These are phyloP conservation scores for Heliothis virescens DNA, from an alignment of 1,140 invertebrate genomes.

Conservation along the genomic window DNA sequence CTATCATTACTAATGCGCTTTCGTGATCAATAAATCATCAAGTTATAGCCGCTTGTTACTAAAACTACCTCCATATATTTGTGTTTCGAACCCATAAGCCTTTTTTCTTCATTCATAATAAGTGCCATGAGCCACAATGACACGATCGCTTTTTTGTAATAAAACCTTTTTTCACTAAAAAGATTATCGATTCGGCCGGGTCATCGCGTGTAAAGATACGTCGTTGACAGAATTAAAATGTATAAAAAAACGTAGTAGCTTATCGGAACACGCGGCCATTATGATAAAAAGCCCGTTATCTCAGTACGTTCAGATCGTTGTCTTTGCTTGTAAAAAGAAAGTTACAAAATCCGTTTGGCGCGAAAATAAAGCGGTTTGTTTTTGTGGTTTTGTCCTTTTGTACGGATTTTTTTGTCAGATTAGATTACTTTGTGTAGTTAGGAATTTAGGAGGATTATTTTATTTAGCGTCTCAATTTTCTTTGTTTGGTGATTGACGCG, in stretches of 20 bases:
- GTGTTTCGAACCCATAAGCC: neutral
- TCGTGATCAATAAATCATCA: constrained; percentile 33
- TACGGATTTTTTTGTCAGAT: neutral
- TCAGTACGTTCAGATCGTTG: constrained; percentile 53
- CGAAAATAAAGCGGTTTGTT: constrained; percentile 23
- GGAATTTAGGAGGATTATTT: neutral
- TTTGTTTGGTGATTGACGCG: neutral
- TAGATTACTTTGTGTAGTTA: neutral
- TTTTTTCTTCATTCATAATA: neutral
- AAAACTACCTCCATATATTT: constrained; percentile 12
- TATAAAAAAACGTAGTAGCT: constrained; percentile 58
- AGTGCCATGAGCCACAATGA: neutral
- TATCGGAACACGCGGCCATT: constrained; percentile 69
- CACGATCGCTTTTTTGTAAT: neutral
- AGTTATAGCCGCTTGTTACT: constrained; percentile 29
- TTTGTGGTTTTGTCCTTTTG: constrained; percentile 4
- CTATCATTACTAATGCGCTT: constrained; percentile 36
- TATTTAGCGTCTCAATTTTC: neutral
- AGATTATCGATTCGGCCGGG: constrained; percentile 24
- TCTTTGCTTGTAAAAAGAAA: constrained; percentile 57
- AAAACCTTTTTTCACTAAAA: constrained; percentile 17
- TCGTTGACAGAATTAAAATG: constrained; percentile 48
- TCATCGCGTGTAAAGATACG: constrained; percentile 45
- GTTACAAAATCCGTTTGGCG: constrained; percentile 47
- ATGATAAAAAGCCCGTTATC: constrained; percentile 66